Conservation (phyloP, 2,797 vertebrate genomes). For the Pseudochromis fuscus region DNA sequence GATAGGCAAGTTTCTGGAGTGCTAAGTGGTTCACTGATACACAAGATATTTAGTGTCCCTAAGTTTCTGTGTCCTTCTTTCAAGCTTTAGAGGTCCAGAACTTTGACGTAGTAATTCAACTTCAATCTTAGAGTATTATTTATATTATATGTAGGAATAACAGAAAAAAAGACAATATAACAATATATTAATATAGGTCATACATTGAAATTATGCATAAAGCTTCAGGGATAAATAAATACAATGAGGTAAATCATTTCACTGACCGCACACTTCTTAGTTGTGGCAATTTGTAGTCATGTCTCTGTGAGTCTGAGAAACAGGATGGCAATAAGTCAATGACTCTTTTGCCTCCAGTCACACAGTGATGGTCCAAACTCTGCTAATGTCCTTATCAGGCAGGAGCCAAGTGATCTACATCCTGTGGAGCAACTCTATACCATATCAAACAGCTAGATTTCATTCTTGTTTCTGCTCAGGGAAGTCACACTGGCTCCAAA, state of each 20-base stretch:
- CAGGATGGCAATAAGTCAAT: slow-evolving; percentile 19
- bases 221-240: no score
- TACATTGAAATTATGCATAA: no score
- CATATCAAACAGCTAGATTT: slow-evolving; percentile 55
- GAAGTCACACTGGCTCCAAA: slow-evolving; percentile 13
- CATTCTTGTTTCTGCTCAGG: slow-evolving; percentile 39
- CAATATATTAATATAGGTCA: no score
- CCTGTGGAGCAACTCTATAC: slow-evolving; percentile 53
- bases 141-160: neutral
- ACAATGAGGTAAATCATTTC: neutral
- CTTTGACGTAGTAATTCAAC: neutral
- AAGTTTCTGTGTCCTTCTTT: neutral
- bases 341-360: slow-evolving; percentile 22
- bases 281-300: neutral
- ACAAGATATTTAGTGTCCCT: no score
- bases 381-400: slow-evolving; percentile 39
- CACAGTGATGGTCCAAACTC: neutral
- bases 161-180: neutral
- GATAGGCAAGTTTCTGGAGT: neutral
- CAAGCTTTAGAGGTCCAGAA: neutral
- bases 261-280: neutral
- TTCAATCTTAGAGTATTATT: neutral
- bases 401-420: slow-evolving; percentile 43
- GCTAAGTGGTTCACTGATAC: neutral
- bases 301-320: slow-evolving; percentile 16